A percentile compares a stretch with the other conserved stretches of the same genome.
phyloP scores from a whole-genome alignment of 2,797 vertebrate species.

The Hippopotamyrus pictus region DNA sequence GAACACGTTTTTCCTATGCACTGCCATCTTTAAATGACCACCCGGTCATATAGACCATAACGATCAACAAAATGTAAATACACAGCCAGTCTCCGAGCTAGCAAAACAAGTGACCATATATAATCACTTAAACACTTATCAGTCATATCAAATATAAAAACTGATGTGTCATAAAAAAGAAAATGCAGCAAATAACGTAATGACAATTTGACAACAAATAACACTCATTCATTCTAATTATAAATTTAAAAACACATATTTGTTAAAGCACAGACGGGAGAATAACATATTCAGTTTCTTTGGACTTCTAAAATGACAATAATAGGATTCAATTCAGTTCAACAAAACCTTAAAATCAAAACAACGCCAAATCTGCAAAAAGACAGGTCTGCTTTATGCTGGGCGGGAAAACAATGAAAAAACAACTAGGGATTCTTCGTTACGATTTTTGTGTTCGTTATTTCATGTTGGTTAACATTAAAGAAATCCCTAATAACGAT shows the following conservation, averaged over 20 bases:
- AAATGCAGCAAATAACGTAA: background rate
- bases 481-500: background rate
- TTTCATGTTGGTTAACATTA: background rate
- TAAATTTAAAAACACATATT: background rate
- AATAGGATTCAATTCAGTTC: background rate
- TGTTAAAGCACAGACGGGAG: background rate
- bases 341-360: background rate
- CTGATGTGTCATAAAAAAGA: background rate
- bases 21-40: background rate
- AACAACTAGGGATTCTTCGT: background rate
- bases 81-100: background rate
- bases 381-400: background rate
- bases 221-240: background rate
- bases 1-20: background rate
- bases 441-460: background rate
- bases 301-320: background rate
- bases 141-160: background rate
- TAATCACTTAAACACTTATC: background rate
- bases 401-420: background rate
- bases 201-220: background rate
- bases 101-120: background rate
- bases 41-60: background rate
- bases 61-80: background rate
- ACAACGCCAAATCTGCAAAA: background rate
- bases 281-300: background rate